Evolutionary conservation across 2,113 vertebrate species (phyloP), one percentile per base, ranked within the genome.

Genomic region (Callaeas wilsoni): DNA sequence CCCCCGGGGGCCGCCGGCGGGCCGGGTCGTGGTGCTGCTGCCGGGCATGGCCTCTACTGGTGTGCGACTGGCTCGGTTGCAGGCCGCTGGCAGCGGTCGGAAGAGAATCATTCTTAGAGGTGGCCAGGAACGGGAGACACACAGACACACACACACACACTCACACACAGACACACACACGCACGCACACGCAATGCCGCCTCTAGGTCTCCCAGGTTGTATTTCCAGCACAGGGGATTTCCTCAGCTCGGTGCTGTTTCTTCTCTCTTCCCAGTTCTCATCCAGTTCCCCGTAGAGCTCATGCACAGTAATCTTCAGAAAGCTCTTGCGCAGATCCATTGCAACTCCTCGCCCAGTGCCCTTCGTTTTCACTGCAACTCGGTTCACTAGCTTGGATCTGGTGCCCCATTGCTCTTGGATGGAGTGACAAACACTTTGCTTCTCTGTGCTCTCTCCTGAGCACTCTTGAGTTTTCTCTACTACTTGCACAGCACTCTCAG

Each of bases 171-270:
- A 1, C 2, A 5, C 10, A 4, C 3, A 7, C 22, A 10, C 30
- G 1, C 23, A 1, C 3, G 2, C 12, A 3, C 4, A 3, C 27
- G 1, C 9, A 1, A 0, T 22, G 7, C 14, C 19, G 53, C 39
- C 30, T 8, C 10, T 27, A 29, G 12, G 53, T 4, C 4, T 60
- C 19, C 16, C 41, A 7, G 16, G 6, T 5, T 7, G 13, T 63
- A 1, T 47, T 47, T 80, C 13, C 23, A 56, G 41, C 30, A 4
- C 15, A 7, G 16, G 11, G 26, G 39, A 5, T 49, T 60, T 76
- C 30, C 32, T 14, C 30, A 56, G 63, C 17, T 23, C 3, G 0
- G 7, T 15, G 41, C 27, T 37, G 47, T 63, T 33, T 12, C 27
- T 50, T 10, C 35, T 75, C 39, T 35, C 18, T 33, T 41, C 42